Base-by-base conservation (phyloP, 2,888 invertebrate species). In the Apodemia zela region DNA sequence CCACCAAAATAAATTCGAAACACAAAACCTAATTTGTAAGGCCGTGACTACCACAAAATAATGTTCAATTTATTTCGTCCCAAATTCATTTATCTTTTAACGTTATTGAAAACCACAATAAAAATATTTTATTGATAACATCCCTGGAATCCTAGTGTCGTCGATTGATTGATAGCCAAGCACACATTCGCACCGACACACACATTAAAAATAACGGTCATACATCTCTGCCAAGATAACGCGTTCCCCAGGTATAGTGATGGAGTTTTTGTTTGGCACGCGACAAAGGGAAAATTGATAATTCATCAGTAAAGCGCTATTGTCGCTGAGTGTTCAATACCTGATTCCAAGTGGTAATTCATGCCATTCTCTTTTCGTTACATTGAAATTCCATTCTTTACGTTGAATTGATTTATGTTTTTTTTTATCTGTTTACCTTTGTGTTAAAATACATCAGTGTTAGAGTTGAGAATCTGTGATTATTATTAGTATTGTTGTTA, bases 161-260 rank as follows among this genome's bases (percentile, higher is more conserved):
- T 71, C 76, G 78, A 83, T 84, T 85, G 86, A 86, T 86, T 81
- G 84, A 85, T 85, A 76, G 69, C 74, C 67, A 66, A 66, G 67
- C 73, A 72, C 71, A 73, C 73, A 75, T 70, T 73, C 77, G 75
- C 75, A 75, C 75, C 73, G 75, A 80, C 82, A 83, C 42, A 42
- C 15, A 76, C 75, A 76, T 76, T 79, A 87, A 85, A 84, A 85
- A 85, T 85, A 82, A 81, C 78, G 81, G 83, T 81, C 84, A 86
- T 89, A 87, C 78, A 77, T 89, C 89, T 85, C 84, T 88, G 88
- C 85, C 87, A 85, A 85, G 87, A 88, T 89, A 86, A 84, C 85
- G 77, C 78, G 77, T 76, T 82, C 81, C 81, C 81, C 82, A 87
- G 86, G 85, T 85, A 84, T 76, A 21, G 81, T 78, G 78, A 83